phyloP scores from a whole-genome alignment of 2,113 vertebrate genomes.

The Chinchilla lanigera region DNA sequence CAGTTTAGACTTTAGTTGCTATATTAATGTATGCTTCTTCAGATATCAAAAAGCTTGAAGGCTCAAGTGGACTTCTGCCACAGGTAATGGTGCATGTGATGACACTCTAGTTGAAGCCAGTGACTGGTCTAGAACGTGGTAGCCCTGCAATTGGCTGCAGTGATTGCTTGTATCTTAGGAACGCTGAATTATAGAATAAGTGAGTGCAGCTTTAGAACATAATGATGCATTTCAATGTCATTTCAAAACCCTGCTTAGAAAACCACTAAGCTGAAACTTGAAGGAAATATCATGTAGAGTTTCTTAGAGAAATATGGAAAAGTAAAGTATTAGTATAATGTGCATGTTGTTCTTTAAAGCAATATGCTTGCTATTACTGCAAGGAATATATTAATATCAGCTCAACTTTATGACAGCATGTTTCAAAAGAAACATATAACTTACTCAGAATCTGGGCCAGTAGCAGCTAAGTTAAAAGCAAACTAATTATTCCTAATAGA shows the following conservation, averaged over 20 bases:
- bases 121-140: conserved; percentile 43
- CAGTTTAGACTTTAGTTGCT: conserved; percentile 63
- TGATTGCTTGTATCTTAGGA: conserved; percentile 32
- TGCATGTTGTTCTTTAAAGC: neutral
- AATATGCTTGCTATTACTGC: neutral
- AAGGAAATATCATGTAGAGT: neutral
- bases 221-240: conserved; percentile 63
- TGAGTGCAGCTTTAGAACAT: conserved; percentile 59
- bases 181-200: conserved; percentile 43
- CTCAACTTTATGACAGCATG: neutral
- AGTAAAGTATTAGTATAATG: neutral
- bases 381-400: neutral
- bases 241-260: conserved; percentile 59
- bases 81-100: conserved; percentile 60
- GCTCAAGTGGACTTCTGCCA: neutral
- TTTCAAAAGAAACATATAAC: neutral
- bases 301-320: conserved; percentile 13
- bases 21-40: conserved; percentile 46
- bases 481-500: neutral
- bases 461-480: neutral
- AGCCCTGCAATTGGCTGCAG: conserved; percentile 9
- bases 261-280: conserved; percentile 32
- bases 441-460: neutral
- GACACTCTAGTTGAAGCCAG: neutral
- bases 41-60: neutral